Percentiles rank a stretch among this genome's conserved stretches.
These are phyloP conservation scores for Nipponacmea schrenckii DNA, from an alignment of 2,888 invertebrate species.

Conservation along the genomic window DNA sequence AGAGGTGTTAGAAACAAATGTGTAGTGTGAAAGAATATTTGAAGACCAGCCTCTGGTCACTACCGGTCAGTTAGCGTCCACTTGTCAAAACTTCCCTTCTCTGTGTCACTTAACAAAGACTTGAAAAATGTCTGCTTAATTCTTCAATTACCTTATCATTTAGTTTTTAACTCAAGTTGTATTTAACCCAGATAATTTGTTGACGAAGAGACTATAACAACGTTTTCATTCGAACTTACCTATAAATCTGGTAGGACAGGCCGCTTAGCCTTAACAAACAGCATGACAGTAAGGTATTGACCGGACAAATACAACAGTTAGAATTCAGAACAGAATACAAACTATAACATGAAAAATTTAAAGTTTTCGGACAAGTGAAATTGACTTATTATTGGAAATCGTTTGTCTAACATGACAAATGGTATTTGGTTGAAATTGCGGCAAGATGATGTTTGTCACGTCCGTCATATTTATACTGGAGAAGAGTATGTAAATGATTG, in stretches of 20 bases:
- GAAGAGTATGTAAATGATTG: conserved; percentile 21
- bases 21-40: background rate
- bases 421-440: conserved; percentile 20
- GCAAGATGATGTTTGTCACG: conserved; percentile 16
- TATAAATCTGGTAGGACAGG: conserved; percentile 14
- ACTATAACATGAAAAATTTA: conserved; percentile 25
- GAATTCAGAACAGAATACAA: conserved; percentile 18
- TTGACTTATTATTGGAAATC: conserved; percentile 27
- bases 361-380: conserved; percentile 28
- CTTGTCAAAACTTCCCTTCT: background rate
- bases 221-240: conserved; percentile 19
- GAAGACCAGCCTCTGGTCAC: background rate
- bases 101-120: background rate
- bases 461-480: conserved; percentile 22
- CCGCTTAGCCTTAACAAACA: conserved; percentile 22
- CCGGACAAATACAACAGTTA: conserved; percentile 25
- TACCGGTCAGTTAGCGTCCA: conserved; percentile 1
- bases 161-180: background rate
- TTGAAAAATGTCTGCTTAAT: background rate
- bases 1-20: background rate
- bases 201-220: background rate
- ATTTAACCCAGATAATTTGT: conserved; percentile 2
- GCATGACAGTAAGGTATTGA: conserved; percentile 29
- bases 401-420: conserved; percentile 27
- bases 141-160: background rate